Conservation (phyloP, 1,140 invertebrate genomes). For the Aphis gossypii region DNA sequence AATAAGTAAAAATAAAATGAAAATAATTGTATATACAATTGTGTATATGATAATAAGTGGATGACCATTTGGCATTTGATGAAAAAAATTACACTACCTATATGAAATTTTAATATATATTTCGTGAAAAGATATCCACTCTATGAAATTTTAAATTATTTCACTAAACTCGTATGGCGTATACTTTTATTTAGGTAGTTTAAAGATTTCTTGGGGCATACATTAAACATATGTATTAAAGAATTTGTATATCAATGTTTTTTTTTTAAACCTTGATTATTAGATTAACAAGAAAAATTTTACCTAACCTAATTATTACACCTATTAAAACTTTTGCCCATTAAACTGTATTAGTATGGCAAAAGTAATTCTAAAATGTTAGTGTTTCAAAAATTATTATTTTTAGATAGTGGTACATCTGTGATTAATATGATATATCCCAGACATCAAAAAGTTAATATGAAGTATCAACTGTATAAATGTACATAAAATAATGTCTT, state of each 20-base stretch:
- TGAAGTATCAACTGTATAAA: neutral
- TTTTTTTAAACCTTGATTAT: neutral
- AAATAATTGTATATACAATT: no score
- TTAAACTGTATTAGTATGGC: neutral
- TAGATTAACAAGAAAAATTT: neutral
- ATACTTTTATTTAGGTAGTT: no score
- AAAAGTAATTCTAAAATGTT: neutral
- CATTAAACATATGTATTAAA: neutral
- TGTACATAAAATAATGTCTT: neutral
- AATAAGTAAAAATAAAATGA: no score
- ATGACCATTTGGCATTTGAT: no score
- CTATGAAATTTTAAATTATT: no score
- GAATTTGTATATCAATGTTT: neutral
- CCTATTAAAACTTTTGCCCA: neutral
- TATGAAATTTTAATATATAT: no score
- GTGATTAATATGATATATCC: neutral
- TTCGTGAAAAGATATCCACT: no score
- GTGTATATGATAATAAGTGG: no score
- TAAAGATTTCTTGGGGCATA: neutral
- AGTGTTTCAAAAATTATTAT: neutral
- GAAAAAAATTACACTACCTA: no score
- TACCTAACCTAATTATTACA: neutral
- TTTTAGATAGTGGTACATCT: neutral
- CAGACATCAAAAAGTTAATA: neutral
- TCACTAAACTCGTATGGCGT: no score